Evolutionary conservation across 2,797 vertebrate species (phyloP).

Genomic region (Eulemur rubriventer): DNA sequence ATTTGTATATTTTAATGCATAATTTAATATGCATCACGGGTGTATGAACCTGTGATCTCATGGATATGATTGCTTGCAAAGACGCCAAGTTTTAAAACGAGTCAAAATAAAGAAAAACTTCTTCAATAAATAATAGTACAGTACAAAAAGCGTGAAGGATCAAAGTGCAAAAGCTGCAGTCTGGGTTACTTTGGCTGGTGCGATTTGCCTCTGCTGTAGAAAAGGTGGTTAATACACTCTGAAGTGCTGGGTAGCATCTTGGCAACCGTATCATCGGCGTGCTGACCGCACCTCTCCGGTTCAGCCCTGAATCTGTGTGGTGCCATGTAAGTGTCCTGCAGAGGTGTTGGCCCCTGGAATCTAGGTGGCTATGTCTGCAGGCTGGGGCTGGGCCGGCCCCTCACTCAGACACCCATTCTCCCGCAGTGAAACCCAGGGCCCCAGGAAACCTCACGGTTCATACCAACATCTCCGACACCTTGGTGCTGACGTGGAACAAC

Average conservation of each 20-base stretch:
- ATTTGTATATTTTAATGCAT: neutral
- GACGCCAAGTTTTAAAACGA: neutral
- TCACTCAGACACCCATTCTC: neutral
- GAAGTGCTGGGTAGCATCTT: rapidly evolving
- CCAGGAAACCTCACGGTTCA: constrained; percentile 75
- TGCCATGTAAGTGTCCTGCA: rapidly evolving
- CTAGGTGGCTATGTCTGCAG: rapidly evolving
- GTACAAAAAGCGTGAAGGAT: rapidly evolving
- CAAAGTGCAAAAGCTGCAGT: neutral
- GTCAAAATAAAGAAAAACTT: neutral
- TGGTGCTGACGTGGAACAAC: constrained; percentile 82
- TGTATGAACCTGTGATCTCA: neutral
- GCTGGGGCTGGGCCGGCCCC: neutral
- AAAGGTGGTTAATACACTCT: neutral
- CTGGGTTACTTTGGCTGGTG: neutral
- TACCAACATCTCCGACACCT: neutral
- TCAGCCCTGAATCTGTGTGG: rapidly evolving
- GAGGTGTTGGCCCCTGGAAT: neutral
- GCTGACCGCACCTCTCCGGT: neutral
- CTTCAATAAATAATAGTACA: no score
- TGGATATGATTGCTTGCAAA: neutral
- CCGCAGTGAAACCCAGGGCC: constrained; percentile 83
- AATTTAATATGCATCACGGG: neutral
- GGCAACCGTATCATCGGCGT: neutral
- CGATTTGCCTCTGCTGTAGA: neutral